Conservation (phyloP, 2,888 invertebrate genomes). For the Leucania comma region DNA sequence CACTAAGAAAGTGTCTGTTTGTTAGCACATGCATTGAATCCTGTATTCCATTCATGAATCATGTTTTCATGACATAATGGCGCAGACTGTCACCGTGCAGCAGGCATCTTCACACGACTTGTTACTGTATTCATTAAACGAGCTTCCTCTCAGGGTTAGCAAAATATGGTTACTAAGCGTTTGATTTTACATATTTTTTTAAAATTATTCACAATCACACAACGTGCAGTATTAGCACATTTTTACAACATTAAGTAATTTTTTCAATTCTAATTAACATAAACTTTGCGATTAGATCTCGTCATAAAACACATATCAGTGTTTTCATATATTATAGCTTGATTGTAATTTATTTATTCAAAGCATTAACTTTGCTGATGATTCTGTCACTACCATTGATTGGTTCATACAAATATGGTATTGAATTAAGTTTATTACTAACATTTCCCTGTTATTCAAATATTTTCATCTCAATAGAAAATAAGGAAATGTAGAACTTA, state of each 20-base stretch:
- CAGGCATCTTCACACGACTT: conserved; percentile 44
- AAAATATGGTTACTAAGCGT: not conserved
- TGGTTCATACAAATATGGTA: conserved; percentile 22
- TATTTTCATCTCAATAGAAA: conserved; percentile 49
- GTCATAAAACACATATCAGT: conserved; percentile 1
- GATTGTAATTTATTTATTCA: conserved; percentile 18
- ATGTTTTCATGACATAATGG: conserved; percentile 49
- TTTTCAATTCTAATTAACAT: conserved; percentile 1
- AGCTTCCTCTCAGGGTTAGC: conserved; percentile 19
- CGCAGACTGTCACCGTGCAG: conserved; percentile 23
- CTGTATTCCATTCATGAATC: conserved; percentile 55
- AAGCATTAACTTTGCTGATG: conserved; percentile 5
- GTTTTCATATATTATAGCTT: not conserved
- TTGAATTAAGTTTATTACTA: conserved; percentile 15
- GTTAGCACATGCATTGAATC: conserved; percentile 43
- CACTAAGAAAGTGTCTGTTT: conserved; percentile 46
- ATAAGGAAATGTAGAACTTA: conserved; percentile 52
- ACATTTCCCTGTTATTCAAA: conserved; percentile 43
- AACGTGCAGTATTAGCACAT: not conserved
- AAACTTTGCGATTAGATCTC: not conserved
- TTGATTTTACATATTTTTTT: not conserved
- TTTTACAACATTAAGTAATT: conserved; percentile 3
- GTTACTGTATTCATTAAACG: conserved; percentile 42
- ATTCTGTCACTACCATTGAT: conserved; percentile 32
- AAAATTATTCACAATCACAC: not conserved